These are phyloP conservation scores for Drosophila eohydei DNA, from an alignment of 2,888 invertebrate genomes.

Conservation along the genomic window DNA sequence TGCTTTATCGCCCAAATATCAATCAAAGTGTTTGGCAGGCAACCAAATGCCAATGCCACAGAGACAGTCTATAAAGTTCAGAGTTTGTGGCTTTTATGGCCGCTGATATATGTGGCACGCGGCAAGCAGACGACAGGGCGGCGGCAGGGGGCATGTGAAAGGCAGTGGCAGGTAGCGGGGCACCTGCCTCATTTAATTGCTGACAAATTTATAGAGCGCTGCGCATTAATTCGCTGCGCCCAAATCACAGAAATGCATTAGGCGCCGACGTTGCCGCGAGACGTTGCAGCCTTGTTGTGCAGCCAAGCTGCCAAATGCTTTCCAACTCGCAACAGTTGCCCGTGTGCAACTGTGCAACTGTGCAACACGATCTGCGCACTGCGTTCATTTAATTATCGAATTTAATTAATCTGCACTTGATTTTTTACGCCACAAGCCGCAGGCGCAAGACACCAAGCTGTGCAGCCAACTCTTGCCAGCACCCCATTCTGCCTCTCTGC, in stretches of 20 bases:
- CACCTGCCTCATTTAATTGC: slow-evolving; percentile 78
- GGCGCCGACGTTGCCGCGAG: slow-evolving; percentile 37
- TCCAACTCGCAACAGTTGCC: slow-evolving; percentile 19
- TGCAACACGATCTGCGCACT: slow-evolving; percentile 71
- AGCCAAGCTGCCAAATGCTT: slow-evolving; percentile 71
- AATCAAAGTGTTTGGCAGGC: slow-evolving; percentile 54
- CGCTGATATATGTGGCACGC: slow-evolving; percentile 59
- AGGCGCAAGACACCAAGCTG: slow-evolving; percentile 54
- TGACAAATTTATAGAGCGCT: slow-evolving; percentile 83
- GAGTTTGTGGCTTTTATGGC: slow-evolving; percentile 68
- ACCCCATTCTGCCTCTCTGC: not conserved
- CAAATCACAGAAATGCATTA: slow-evolving; percentile 82
- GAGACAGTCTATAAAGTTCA: slow-evolving; percentile 77
- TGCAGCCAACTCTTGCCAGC: slow-evolving; percentile 22
- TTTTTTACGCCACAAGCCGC: slow-evolving; percentile 72
- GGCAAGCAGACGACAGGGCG: slow-evolving; percentile 11
- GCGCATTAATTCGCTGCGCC: slow-evolving; percentile 81
- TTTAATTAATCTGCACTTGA: slow-evolving; percentile 80
- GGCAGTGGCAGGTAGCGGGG: slow-evolving; percentile 12
- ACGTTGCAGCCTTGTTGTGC: slow-evolving; percentile 71
- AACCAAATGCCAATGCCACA: slow-evolving; percentile 18
- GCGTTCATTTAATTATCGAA: slow-evolving; percentile 83
- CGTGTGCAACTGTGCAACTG: slow-evolving; percentile 28
- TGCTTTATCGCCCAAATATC: slow-evolving; percentile 76
- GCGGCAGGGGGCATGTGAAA: slow-evolving; percentile 6